These are phyloP conservation scores for Eretmochelys imbricata DNA, from an alignment of 2,113 vertebrate genomes.

Conservation along the genomic window DNA sequence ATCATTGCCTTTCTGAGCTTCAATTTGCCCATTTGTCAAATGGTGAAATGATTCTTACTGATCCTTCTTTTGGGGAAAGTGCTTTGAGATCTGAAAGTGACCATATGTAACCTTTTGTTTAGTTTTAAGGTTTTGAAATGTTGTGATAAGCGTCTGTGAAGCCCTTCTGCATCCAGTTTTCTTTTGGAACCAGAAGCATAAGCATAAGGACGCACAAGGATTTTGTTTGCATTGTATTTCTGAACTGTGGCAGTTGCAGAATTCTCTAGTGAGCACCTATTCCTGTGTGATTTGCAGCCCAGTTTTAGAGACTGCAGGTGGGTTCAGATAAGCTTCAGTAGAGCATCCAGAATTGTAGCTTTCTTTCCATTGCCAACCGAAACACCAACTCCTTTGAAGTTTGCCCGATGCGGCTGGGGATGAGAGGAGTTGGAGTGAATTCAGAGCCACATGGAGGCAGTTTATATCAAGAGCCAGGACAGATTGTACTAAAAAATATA, in stretches of 20 bases:
- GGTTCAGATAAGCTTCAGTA: constrained; percentile 3
- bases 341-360: constrained; percentile 7
- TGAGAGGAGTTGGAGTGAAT: constrained; percentile 49
- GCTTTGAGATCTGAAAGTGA: not conserved
- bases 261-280: not conserved
- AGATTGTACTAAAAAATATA: not conserved
- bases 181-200: accelerated
- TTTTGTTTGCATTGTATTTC: not conserved
- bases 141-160: not conserved
- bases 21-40: not conserved
- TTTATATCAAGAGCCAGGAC: not conserved
- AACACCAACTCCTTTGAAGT: constrained; percentile 16
- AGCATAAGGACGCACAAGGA: not conserved
- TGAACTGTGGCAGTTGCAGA: not conserved
- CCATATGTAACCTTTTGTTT: accelerated
- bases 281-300: not conserved
- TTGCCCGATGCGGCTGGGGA: constrained; percentile 49
- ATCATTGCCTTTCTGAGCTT: not conserved
- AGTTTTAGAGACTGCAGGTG: not conserved
- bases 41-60: not conserved
- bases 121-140: not conserved
- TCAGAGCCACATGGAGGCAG: constrained; percentile 4
- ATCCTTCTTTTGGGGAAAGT: not conserved
- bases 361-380: constrained; percentile 21
- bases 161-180: not conserved